phyloP scores from a whole-genome alignment of 2,113 vertebrate genomes.

The Philantomba maxwellii region DNA sequence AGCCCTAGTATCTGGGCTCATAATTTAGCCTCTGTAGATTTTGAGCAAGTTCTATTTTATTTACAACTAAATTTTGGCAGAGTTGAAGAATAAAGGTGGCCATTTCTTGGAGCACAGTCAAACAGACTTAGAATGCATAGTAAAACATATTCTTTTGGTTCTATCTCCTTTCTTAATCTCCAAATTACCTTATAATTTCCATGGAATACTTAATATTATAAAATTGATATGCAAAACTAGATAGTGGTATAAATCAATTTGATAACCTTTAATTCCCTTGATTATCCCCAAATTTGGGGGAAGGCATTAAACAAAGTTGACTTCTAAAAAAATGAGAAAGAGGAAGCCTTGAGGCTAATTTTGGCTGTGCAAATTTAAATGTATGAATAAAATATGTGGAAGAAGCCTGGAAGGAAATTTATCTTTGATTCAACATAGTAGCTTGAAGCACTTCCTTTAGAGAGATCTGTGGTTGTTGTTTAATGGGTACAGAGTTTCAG shows the following conservation, averaged over 20 bases:
- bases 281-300: background rate
- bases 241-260: background rate
- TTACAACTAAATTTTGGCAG: background rate
- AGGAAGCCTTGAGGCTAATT: background rate
- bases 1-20: background rate
- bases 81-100: background rate
- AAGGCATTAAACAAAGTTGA: background rate
- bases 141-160: background rate
- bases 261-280: background rate
- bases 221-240: background rate
- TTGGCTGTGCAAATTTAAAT: background rate
- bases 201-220: background rate
- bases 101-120: background rate
- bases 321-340: background rate
- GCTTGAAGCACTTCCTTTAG: background rate
- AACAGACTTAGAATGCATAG: background rate
- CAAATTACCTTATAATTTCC: background rate
- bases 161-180: background rate
- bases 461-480: background rate
- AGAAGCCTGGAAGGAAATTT: background rate
- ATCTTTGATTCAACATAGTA: background rate
- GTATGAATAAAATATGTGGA: slow-evolving; percentile 8
- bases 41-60: slow-evolving; percentile 1
- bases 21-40: background rate
- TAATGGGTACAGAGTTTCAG: background rate